A percentile compares a stretch with the other conserved stretches of the same genome.
Conservation (phyloP, 2,113 vertebrate species). For the Eulacestoma nigropectus region DNA sequence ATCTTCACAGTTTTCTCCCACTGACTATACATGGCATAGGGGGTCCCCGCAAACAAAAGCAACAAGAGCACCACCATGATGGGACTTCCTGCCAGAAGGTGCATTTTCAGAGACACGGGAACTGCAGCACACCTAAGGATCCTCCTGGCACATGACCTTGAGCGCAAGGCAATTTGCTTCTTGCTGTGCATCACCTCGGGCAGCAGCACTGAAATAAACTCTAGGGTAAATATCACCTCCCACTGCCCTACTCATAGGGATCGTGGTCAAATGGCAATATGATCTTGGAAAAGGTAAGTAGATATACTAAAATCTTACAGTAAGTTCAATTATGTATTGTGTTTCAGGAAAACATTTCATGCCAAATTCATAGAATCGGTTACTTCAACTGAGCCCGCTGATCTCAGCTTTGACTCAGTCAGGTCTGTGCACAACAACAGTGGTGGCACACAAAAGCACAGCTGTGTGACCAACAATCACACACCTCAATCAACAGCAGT, state of each 20-base stretch:
- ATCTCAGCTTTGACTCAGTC: background rate
- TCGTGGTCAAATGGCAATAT: background rate
- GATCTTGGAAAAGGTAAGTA: background rate
- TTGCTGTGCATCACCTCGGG: background rate
- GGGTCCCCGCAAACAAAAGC: background rate
- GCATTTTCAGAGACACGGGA: background rate
- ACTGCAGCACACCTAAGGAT: background rate
- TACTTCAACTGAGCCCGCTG: background rate
- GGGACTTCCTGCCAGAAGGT: background rate
- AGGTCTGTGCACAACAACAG: background rate
- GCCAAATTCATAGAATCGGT: background rate
- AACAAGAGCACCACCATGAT: background rate
- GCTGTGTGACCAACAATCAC: background rate
- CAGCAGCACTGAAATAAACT: background rate
- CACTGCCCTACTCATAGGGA: background rate
- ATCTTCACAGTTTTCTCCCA: background rate
- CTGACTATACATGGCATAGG: accelerated
- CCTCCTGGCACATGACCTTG: background rate
- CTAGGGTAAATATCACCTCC: background rate
- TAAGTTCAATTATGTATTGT: background rate
- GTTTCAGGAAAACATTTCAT: background rate
- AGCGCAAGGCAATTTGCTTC: background rate
- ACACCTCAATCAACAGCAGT: background rate
- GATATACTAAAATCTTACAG: background rate
- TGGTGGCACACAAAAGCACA: background rate